Evolutionary conservation across 2,797 vertebrate species (phyloP), one percentile per base, ranked within the genome.

Genomic region (Pampus argenteus): DNA sequence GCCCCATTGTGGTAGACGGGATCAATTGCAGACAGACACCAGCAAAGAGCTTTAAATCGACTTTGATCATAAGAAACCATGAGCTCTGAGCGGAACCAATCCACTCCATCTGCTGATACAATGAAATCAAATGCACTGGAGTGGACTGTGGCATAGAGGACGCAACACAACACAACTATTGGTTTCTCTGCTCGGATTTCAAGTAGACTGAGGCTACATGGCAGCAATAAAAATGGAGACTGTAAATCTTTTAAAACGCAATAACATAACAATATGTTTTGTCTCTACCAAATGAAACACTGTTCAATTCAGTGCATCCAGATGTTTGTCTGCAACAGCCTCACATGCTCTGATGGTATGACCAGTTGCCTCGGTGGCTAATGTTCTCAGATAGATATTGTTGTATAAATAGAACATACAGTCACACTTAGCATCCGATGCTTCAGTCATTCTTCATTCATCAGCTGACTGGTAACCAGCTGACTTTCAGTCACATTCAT

Each of bases 41-140:
- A 38, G 71, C 18, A 42, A 75, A 70, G 65, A 57, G 65, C 65
- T 74, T 77, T 38, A 65, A 45, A 83, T 77, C 18, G 49, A 77
- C 74, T 79, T 74, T 76, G 78, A 78, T 84, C 71, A 74, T 40
- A 40, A 63, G 63, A 77, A 74, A 69, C 49, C 44, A 36, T 44
- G 20, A 60, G 62, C 52, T 56, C 20, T 15, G n/a, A 76, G 45
- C 38, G 73, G 74, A 79, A 74, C 63, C 56, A 70, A 66, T 51
- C 69, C 56, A 66, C 29, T 75, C 65, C 57, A 73, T 81, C 80
- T 83, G 63, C 63, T 76, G 63, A 72, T 62, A 69, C 69, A 83
- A 75, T 83, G 26, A 70, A 79, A 71, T 74, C 75, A 71, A 79
- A 69, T 66, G 38, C 23, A 10, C 31, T 51, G 54, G 34, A 58